A percentile compares a stretch with the other conserved stretches of the same genome.
These are phyloP conservation scores for Eupithecia insigniata DNA, from an alignment of 2,888 invertebrate genomes.

Conservation along the genomic window DNA sequence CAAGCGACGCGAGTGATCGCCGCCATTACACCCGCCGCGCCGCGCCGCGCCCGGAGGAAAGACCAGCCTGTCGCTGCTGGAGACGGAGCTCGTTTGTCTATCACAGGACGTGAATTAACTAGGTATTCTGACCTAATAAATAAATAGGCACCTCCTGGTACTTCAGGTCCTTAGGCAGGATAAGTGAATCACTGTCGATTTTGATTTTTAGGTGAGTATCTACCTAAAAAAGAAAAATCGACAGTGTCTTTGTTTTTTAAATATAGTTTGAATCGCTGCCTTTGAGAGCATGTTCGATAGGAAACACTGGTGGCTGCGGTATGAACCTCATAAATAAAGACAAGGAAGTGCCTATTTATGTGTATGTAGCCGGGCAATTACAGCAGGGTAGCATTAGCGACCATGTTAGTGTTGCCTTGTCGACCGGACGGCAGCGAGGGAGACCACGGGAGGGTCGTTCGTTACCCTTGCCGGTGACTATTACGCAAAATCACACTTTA, in stretches of 20 bases:
- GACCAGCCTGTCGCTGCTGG: background rate
- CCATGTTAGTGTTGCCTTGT: slow-evolving; percentile 48
- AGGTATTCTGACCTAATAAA: background rate
- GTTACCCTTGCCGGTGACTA: slow-evolving; percentile 56
- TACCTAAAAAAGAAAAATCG: no score
- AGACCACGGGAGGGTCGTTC: slow-evolving; percentile 57
- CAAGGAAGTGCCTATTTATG: background rate
- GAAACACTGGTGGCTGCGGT: background rate
- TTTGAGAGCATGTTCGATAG: background rate
- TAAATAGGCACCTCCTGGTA: background rate
- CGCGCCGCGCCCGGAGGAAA: no score
- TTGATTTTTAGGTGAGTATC: background rate
- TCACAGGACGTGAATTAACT: background rate
- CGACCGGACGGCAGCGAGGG: slow-evolving; percentile 48
- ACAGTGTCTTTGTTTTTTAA: background rate
- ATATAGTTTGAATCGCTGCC: background rate
- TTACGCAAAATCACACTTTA: slow-evolving; percentile 34
- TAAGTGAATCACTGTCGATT: no score
- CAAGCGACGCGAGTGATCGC: background rate
- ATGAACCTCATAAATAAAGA: background rate
- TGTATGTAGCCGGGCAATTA: slow-evolving; percentile 30
- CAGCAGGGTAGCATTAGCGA: slow-evolving; percentile 35
- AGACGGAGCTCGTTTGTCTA: background rate
- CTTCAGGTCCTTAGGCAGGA: background rate
- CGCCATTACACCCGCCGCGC: background rate